A percentile compares a stretch with the other conserved stretches of the same genome.
phyloP scores from a whole-genome alignment of 37 sponge, comb jelly and placozoan species.

The Beroe forskalii region DNA sequence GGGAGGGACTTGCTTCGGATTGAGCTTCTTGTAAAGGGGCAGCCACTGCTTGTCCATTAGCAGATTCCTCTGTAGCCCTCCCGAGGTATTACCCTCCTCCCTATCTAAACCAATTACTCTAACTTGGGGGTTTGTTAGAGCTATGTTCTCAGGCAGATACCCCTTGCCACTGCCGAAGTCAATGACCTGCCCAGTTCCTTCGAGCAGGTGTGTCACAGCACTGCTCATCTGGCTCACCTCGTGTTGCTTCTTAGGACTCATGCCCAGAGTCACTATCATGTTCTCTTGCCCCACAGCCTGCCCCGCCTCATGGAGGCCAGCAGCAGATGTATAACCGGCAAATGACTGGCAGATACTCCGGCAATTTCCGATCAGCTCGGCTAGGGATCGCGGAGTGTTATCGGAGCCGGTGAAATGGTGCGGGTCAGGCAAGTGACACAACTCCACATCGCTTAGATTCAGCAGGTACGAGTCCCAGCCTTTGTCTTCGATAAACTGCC shows the following conservation, averaged over 20 bases:
- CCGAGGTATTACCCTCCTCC: not conserved
- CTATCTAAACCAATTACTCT: conserved; percentile 45
- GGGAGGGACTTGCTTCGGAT: not conserved
- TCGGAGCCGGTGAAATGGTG: not conserved
- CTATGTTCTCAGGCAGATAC: conserved; percentile 36
- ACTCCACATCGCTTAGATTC: not conserved
- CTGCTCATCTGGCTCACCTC: conserved; percentile 14
- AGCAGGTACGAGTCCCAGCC: conserved; percentile 4
- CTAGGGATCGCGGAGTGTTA: conserved; percentile 1
- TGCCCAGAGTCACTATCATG: conserved; percentile 10
- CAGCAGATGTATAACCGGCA: not conserved
- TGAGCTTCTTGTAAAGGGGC: not conserved
- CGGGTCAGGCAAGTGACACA: conserved; percentile 29
- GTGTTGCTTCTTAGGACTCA: conserved; percentile 62
- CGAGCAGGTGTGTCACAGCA: not conserved
- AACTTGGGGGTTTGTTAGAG: not conserved
- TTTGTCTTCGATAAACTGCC: not conserved
- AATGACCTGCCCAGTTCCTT: not conserved
- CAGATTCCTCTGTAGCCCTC: not conserved
- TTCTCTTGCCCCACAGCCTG: too few relatives aligned
- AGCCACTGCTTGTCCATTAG: conserved; percentile 51
- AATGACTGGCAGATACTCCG: not conserved
- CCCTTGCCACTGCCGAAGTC: conserved; percentile 64
- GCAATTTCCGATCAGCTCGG: not conserved
- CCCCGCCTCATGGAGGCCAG: not conserved